Evolutionary conservation across 2,113 vertebrate genomes (phyloP), one percentile per base, ranked within the genome.

Genomic region (Falcunculus frontatus): DNA sequence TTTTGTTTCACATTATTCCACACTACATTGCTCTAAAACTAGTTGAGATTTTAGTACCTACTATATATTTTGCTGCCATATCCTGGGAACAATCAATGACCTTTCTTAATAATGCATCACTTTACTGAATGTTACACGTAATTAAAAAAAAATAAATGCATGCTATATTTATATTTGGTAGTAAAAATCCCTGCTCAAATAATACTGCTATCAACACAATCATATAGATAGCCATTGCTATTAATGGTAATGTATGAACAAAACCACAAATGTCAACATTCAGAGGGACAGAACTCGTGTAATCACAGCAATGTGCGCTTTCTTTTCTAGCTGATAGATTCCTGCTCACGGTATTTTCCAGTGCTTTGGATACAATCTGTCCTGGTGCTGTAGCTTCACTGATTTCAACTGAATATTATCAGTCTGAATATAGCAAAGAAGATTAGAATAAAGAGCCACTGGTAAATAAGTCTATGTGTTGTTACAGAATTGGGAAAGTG

Each of bases 41-140:
- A 92, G 80, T 72, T 85, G 89, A 90, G 95, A 95, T 96, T 97
- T 96, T 97, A 97, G 94, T 90, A 89, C 69, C 76, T 84, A 69
- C 74, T 84, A 44, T 93, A 97, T 96, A 97, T 97, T 96, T 95
- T 96, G 84, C 91, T 98, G 96, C 85, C 87, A 95, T 76, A 96
- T 92, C 87, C 90, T 95, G 83, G 92, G 89, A 97, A 94, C 65
- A 96, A 97, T 97, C 97, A 97, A 97, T 97, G 97, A 84, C 77
- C 87, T 96, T 94, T 97, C 94, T 97, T 97, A 97, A 98, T 97
- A 98, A 97, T 93, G 89, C 96, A 97, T 93, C 93, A 92, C 86
- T 97, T 97, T 89, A 95, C 93, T 96, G 93, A 97, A 96, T 77
- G 56, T 84, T 92, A 91, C 78, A 88, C 46, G 2, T 97, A 97